Base-by-base conservation (phyloP, 2,888 invertebrate species). In the Chouioia cunea region DNA sequence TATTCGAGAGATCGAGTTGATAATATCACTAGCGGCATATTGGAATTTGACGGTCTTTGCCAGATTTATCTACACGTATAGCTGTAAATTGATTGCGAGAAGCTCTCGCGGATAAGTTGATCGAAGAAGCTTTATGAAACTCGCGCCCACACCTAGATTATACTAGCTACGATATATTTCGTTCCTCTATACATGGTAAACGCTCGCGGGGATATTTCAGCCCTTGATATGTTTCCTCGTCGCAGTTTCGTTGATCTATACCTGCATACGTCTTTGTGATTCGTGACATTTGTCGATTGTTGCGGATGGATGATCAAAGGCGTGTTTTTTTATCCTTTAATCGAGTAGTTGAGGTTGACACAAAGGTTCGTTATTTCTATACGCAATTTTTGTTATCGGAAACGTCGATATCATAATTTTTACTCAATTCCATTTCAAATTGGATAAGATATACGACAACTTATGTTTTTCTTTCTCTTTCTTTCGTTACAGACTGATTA, bases 401-500 rank as follows among this genome's bases (percentile, higher is more conserved):
- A n/a, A n/a, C n/a, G n/a, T n/a, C n/a, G n/a, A n/a, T n/a, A 36
- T 8, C 6, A 36, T 8, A 36, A 10, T 6, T 27, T 36, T 6
- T 36, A 36, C 36, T 36, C n/a, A n/a, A n/a, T n/a, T n/a, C n/a
- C n/a, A n/a, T n/a, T n/a, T 10, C 10, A 6, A 36, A 36, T 1
- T 12, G 12, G 6, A 36, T 12, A 36, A 36, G 36, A 36, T 10
- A 12, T 36, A 10, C 36, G 12, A 1, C 12, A 36, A 36, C 36
- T 6, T 27, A 2, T 27, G 2, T 27, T 27, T 27, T 53, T 10
- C 14, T 46, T 57, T 3, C 16, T 48, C 48, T 57, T 27, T 58
- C 53, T 56, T 43, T 63, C 12, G 36, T 66, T 87, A 43, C 85
- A 90, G 89, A 88, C 89, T 1, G 93, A 93, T 81, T 91, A 91